Evolutionary conservation across 1,140 invertebrate species (phyloP), one percentile per base, ranked within the genome.

Genomic region (Tetramorium parvispinum): DNA sequence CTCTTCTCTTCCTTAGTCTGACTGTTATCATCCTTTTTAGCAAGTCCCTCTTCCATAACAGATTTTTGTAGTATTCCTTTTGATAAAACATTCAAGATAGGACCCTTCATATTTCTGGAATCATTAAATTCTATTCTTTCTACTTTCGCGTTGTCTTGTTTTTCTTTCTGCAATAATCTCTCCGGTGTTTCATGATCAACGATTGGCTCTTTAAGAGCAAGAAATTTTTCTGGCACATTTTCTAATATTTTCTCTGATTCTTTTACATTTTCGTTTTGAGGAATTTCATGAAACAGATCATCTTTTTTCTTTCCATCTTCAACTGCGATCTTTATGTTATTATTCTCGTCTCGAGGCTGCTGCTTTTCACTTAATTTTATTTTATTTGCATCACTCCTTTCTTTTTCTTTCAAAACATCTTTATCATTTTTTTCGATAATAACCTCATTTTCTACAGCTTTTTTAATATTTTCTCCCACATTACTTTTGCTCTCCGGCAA

Each of bases 51-150:
- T 3, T 88, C 79, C 10, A 27, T 59, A 79, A 85, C 81, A 16
- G 70, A 82, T 57, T 70, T 75, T n/a, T 86, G 85, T 32, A 85
- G 32, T 18, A 87, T 83, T 49, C 91, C 78, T 61, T 94, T 94
- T 3, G 91, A 93, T n/a, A 95, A 88, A 68, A 92, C 92, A 70
- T 92, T 93, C 11, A 95, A 86, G 32, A 95, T 94, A 32, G 92
- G 93, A 66, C 93, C 93, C 46, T 88, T 87, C 21, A 71, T 75
- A 79, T 46, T 81, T 61, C 37, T 21, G 2, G 87, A 61, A 82
- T 85, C 46, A n/a, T 85, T 85, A 51, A 68, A 68, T 16, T 75
- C 27, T 61, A 51, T 87, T 40, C 68, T 51, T 21, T 27, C 81
- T 51, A 85, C 46, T 37, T 83, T 78, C 3, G 16, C 10, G 8